Evolutionary conservation across 2,888 invertebrate species (phyloP).

Genomic region (Metacarcinus magister): DNA sequence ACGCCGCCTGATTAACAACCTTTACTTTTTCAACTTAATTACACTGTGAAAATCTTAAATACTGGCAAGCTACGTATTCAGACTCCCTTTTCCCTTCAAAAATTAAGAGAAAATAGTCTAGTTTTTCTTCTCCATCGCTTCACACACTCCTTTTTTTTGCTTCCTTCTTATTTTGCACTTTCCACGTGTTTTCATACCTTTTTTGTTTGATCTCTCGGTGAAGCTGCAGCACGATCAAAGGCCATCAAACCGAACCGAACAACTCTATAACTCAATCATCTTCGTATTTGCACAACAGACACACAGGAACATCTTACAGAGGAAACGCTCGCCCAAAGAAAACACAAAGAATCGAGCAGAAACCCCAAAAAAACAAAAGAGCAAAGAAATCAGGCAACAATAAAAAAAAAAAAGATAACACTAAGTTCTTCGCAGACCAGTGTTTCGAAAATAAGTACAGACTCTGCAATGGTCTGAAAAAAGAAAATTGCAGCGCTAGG

Average conservation of each 20-base stretch:
- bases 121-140: neutral
- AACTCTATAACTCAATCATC: constrained; percentile 36
- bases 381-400: neutral
- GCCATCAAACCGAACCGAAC: neutral
- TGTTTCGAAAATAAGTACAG: neutral
- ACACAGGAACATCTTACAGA: neutral
- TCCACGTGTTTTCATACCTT: neutral
- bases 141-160: neutral
- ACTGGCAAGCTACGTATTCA: neutral
- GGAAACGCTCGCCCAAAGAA: neutral
- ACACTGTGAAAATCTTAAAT: neutral
- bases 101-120: neutral
- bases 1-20: neutral
- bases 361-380: neutral
- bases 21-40: neutral
- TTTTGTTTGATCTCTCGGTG: neutral
- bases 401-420: neutral
- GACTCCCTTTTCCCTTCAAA: neutral
- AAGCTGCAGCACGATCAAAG: neutral
- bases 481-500: neutral
- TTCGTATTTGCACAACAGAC: neutral
- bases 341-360: neutral
- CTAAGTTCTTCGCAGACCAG: neutral
- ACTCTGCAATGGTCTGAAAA: neutral
- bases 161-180: neutral